Percentiles rank a stretch among this genome's conserved stretches.
These are phyloP conservation scores for Passer domesticus DNA, from an alignment of 2,113 vertebrate genomes.

Conservation along the genomic window DNA sequence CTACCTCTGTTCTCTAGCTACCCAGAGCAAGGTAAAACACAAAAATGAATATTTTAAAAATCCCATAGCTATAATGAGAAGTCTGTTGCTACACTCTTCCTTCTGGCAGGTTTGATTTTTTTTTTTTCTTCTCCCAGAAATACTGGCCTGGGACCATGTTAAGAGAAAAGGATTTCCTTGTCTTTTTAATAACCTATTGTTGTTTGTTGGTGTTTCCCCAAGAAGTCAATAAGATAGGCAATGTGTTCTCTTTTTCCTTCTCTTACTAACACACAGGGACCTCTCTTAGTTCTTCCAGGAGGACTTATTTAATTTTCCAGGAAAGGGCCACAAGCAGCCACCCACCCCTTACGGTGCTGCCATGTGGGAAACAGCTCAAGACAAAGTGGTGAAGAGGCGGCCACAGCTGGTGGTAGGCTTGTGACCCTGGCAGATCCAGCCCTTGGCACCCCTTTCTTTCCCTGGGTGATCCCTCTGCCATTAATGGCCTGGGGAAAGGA, in stretches of 20 bases:
- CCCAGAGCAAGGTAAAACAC: neutral
- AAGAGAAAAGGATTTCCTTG: neutral
- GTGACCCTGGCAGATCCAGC: neutral
- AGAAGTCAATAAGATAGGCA: neutral
- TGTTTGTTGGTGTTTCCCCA: neutral
- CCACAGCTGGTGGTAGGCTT: accelerated
- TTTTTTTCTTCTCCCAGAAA: neutral
- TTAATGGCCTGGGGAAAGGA: neutral
- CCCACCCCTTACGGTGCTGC: neutral
- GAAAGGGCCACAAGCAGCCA: neutral
- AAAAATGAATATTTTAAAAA: neutral
- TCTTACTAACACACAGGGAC: neutral
- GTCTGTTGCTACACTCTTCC: neutral
- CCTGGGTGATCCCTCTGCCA: neutral
- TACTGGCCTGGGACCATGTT: too few species aligned
- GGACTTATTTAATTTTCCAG: neutral
- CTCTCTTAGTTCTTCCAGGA: neutral
- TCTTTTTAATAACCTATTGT: neutral
- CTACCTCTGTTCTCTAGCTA: neutral
- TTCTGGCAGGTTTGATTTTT: neutral
- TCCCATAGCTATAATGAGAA: neutral
- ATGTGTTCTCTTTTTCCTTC: neutral
- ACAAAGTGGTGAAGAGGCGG: neutral
- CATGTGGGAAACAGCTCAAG: neutral
- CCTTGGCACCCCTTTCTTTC: accelerated